Base-by-base conservation (phyloP, 2,797 vertebrate genomes). In the Lepilemur septentrionalis region DNA sequence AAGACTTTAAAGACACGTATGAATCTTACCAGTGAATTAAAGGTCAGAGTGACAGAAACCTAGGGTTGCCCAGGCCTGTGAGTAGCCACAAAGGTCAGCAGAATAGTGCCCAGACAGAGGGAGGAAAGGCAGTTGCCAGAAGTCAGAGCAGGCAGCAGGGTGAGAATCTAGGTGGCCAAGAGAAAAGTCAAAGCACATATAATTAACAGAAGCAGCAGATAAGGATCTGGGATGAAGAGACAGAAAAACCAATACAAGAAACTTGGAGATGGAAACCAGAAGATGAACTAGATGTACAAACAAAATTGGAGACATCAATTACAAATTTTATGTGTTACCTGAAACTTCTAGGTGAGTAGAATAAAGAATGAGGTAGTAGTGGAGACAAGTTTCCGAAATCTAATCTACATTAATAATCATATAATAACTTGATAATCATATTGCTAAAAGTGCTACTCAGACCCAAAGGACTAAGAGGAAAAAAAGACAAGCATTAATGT, bases 311-410 rank as follows among this genome's bases (percentile, higher is more conserved):
- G 32, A 70, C 15, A 17, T 1, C 32, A 22, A 81, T 75, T 43
- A 69, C 6, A 28, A 48, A 59, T 11, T 18, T 32, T 59, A 12
- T 9, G 14, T 32, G 28, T 67, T 89, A 67, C 43, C 41, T 61
- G 28, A 76, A 61, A 35, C 79, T 88, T 63, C 67, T 65, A 84
- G 65, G 9, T 38, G 18, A 23, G 13, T 59, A 79, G 23, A 52
- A 57, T 43, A 81, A 85, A 91, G 48, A 80, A 78, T 59, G 48
- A 82, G 8, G 18, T 32, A 48, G 32, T 32, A 81, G 75, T 43
- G 63, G 63, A 92, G 38, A 72, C 35, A 78, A 96, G 38, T 76
- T 89, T 96, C 82, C 93, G 5, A 89, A 96, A 91, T 85, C 14
- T 55, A 88, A 57, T 41, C 55, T 59, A 55, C 55, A 87, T 89